A percentile compares a stretch with the other conserved stretches of the same genome.
phyloP scores from a whole-genome alignment of 2,888 invertebrate genomes.

The Brachypalpus laphriformis region DNA sequence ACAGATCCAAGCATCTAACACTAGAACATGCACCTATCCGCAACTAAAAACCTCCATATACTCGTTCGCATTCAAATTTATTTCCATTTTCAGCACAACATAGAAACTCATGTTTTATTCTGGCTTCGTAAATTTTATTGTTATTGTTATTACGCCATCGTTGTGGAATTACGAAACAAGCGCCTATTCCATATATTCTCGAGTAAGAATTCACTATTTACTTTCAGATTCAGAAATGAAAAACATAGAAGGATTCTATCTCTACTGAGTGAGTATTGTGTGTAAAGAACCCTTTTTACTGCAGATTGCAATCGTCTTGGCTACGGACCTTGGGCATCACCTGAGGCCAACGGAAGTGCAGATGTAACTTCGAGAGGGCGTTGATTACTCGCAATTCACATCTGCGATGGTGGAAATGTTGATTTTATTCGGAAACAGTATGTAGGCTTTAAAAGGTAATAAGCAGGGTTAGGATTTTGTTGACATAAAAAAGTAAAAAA shows the following conservation, averaged over 20 bases:
- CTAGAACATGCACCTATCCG: background rate
- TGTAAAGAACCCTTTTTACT: constrained; percentile 7
- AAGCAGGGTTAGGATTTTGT: too few species aligned
- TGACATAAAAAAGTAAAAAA: too few species aligned
- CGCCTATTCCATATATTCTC: background rate
- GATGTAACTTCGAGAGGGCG: constrained; percentile 12
- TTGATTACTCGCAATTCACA: constrained; percentile 11
- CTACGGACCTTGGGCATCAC: background rate
- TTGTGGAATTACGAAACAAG: background rate
- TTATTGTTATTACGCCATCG: constrained; percentile 16
- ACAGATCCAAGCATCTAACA: background rate
- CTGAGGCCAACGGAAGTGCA: constrained; percentile 38
- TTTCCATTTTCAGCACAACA: constrained; percentile 7
- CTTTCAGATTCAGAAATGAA: too few species aligned
- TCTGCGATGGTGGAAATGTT: background rate
- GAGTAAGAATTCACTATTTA: too few species aligned
- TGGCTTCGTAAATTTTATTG: background rate
- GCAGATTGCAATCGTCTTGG: background rate
- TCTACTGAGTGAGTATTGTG: background rate
- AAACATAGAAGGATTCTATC: too few species aligned
- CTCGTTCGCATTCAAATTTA: background rate
- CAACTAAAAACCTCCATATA: background rate
- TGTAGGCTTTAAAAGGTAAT: constrained; percentile 1
- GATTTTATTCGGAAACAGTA: background rate
- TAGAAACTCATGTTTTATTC: background rate